Evolutionary conservation across 1,140 invertebrate species (phyloP), one percentile per base, ranked within the genome.

Genomic region (Drosophila athabasca): DNA sequence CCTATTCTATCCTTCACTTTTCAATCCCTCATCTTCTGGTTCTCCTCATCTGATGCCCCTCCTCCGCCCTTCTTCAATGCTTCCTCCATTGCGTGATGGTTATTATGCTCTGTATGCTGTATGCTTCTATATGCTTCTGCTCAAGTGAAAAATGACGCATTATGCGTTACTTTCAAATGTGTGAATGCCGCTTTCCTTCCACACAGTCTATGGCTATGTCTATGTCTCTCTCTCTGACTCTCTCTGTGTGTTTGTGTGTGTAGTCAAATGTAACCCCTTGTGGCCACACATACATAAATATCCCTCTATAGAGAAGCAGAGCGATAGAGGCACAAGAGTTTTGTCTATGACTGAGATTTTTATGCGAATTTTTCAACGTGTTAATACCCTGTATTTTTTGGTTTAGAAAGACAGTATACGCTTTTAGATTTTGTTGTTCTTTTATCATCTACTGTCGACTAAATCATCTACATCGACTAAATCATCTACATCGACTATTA

Each of bases 71-170:
- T 26, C 24, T 19, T 13, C 15, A 24, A 41, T n/a, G 15, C 26
- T 29, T 41, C 35, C 35, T 17, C 44, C 29, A 44, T 51, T 59
- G 62, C 62, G 39, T 17, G 60, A 31, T n/a, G 26, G 43, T 55
- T 52, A 62, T 74, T 48, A 48, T 55, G 49, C 46, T 71, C 49
- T 68, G 17, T 19, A 46, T 70, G 35, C 7, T 48, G 48, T 24
- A 26, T 26, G 62, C 62, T 72, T 45, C 72, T 76, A 26, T 26
- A 26, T 79, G 79, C 72, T 82, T 74, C 60, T 71, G 70, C 67
- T 84, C 76, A 77, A 85, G 76, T 80, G 76, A 80, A 85, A 84
- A 80, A 84, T 76, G 67, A 84, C 80, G 76, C 80, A 84, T 84
- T 79, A 76, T 84, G 72, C 67, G 76, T 66, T 81, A 73, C 55